Evolutionary conservation across 2,113 vertebrate genomes (phyloP), one percentile per base, ranked within the genome.

Genomic region (Scomber japonicus): DNA sequence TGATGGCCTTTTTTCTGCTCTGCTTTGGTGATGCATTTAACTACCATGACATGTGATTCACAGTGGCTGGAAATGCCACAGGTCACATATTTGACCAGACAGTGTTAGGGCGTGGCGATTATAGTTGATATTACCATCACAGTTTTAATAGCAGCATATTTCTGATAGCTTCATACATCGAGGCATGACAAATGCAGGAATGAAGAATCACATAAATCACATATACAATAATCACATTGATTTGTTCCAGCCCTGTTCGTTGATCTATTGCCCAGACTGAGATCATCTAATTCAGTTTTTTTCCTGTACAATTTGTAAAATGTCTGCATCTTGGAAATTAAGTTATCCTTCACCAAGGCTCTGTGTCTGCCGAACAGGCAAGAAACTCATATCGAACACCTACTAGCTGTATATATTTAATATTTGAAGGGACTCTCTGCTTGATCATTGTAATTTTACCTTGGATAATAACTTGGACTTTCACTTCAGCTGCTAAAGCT

Each of bases 1-100:
- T 91, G 80, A 84, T n/a, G 17, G 30, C 63, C 69, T 88, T 31
- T 78, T 72, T 80, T 88, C 66, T 82, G 65, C 27, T 86, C 50
- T 21, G 35, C 30, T 74, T 49, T 77, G 11, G 14, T 63, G 3
- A 60, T 65, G 67, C 59, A 44, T 60, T 61, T 72, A 48, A 57
- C 31, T 8, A 46, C 14, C 11, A 48, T 75, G 60, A 51, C 31
- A 59, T 63, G n/a, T 50, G 5, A 49, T 61, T 78, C 24, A 15
- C 10, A n/a, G 56, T 14, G 7, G 16, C 11, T 70, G 3, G 27
- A 56, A 70, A 73, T 3, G 16, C 35, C n/a, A 71, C 21, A 21
- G 48, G 12, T 55, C 14, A 11, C 61, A 13, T 12, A 48, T 31
- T n/a, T 45, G 31, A 31, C 45, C 11, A 61, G 12, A 19, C n/a